Evolutionary conservation across 1,140 invertebrate species (phyloP), one percentile per base, ranked within the genome.

Genomic region (Dufourea novaeangliae): DNA sequence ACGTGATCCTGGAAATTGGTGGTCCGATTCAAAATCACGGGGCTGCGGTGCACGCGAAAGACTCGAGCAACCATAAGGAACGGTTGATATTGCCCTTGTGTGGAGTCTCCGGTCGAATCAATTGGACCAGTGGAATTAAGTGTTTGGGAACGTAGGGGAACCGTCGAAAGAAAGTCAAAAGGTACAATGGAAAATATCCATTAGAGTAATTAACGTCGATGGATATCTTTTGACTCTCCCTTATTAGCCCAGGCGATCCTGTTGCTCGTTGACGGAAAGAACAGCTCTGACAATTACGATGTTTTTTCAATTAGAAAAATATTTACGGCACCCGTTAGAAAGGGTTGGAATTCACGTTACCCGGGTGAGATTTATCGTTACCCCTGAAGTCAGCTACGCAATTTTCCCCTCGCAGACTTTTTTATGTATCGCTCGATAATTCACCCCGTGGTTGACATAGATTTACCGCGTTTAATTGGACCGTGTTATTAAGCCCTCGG

Each of bases 101-200:
- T n/a, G n/a, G n/a, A n/a, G n/a, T n/a, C 20, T 52, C 70, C 11
- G 32, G 70, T 37, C 27, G 57, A 37, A 72, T 56, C 34, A n/a
- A n/a, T n/a, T n/a, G n/a, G n/a, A n/a, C n/a, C n/a, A n/a, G n/a
- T n/a, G n/a, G n/a, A n/a, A n/a, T n/a, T n/a, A n/a, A n/a, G n/a
- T n/a, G n/a, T n/a, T n/a, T n/a, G n/a, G n/a, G n/a, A n/a, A n/a
- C n/a, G n/a, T n/a, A n/a, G n/a, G n/a, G n/a, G n/a, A n/a, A n/a
- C n/a, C n/a, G n/a, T n/a, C n/a, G n/a, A n/a, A n/a, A n/a, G n/a
- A n/a, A n/a, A n/a, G n/a, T n/a, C n/a, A n/a, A n/a, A n/a, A n/a
- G n/a, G n/a, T n/a, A n/a, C n/a, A n/a, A n/a, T n/a, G n/a, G n/a
- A n/a, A n/a, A n/a, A n/a, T n/a, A n/a, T n/a, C n/a, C n/a, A n/a